Evolutionary conservation across 2,113 vertebrate species (phyloP), one percentile per base, ranked within the genome.

Genomic region (Lates calcarifer): DNA sequence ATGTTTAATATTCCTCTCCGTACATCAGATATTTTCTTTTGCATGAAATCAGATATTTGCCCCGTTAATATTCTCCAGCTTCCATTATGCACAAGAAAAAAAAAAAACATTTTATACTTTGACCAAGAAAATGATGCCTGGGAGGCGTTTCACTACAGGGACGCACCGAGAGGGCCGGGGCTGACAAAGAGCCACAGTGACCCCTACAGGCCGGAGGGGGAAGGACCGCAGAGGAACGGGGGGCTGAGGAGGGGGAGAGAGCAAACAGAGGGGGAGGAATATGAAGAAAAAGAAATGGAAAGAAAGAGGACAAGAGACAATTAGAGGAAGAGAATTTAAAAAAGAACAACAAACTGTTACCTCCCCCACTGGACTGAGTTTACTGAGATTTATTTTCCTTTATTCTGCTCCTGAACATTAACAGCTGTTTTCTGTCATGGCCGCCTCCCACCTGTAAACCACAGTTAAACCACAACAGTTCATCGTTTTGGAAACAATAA

Each of bases 91-190:
- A 90, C 84, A 77, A 37, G 68, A 83, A 56, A 68, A 51, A 76
- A 58, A 60, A 87, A 77, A 88, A 94, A 90, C 82, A 90, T 93
- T 91, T 90, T 90, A 93, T 91, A 93, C 90, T 93, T 94, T 91
- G 89, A 89, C 93, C 92, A 92, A 91, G 91, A 92, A 95, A 94
- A 94, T 90, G 82, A 94, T 92, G 91, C 93, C 91, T 90, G 82
- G 73, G 68, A 93, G 89, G 89, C 37, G 71, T 89, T 86, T 87
- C 73, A 85, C 66, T 85, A 37, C 75, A 81, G 77, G 80, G 73
- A 65, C 0, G 5, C 72, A 41, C 12, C 1, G 26, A 63, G 37
- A 53, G 71, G 55, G 56, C 33, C 5, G 28, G 5, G 20, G 74
- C 41, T 79, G 79, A 79, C 2, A 12, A 89, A 94, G 94, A 91